Evolutionary conservation across 2,888 invertebrate genomes (phyloP).

Genomic region (Drosophila prostipennis): DNA sequence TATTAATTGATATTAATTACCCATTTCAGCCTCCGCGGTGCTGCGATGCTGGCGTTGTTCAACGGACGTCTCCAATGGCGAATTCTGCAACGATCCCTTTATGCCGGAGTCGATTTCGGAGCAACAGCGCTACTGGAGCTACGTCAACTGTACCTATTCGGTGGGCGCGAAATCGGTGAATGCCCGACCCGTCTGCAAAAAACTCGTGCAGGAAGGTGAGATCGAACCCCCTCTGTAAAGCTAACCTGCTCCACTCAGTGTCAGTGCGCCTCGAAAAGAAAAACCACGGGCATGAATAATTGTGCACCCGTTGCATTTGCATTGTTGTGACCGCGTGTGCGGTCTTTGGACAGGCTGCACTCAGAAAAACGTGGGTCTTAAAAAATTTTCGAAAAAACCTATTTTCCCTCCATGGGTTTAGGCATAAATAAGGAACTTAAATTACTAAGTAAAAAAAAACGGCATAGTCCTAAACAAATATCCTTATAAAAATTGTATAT

Average conservation of each 20-base stretch:
- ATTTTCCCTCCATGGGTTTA: no score
- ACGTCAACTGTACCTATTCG: slow-evolving; percentile 84
- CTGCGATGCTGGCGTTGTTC: slow-evolving; percentile 91
- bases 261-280: slow-evolving; percentile 11
- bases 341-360: slow-evolving; percentile 20
- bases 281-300: slow-evolving; percentile 31
- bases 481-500: no score
- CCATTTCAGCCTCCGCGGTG: slow-evolving; percentile 86
- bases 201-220: slow-evolving; percentile 90
- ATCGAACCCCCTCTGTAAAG: slow-evolving; percentile 8
- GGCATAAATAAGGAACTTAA: no score
- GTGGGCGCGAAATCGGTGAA: slow-evolving; percentile 84
- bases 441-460: no score
- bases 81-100: slow-evolving; percentile 90
- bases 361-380: background rate
- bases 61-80: slow-evolving; percentile 87
- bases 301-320: slow-evolving; percentile 39
- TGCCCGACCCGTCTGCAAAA: slow-evolving; percentile 89
- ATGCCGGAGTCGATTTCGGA: slow-evolving; percentile 85
- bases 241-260: background rate
- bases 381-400: no score
- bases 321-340: slow-evolving; percentile 37
- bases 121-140: slow-evolving; percentile 84
- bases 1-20: background rate
- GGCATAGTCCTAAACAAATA: no score